A percentile compares a stretch with the other conserved stretches of the same genome.
Conservation (phyloP, 2,113 vertebrate species). For the Holacanthus passer region DNA sequence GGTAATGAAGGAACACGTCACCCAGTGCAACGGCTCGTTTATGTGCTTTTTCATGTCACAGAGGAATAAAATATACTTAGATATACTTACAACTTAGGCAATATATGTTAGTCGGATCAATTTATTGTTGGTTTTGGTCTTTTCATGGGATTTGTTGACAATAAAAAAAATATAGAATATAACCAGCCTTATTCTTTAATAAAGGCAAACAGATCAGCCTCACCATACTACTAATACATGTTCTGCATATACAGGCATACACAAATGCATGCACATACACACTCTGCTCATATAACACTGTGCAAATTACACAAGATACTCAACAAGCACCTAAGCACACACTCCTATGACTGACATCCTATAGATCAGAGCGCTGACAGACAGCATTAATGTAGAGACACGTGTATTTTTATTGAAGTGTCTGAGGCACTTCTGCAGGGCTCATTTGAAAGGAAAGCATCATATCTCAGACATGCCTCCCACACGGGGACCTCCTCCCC, state of each 20-base stretch:
- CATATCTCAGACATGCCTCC: conserved; percentile 26
- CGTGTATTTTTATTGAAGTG: conserved; percentile 29
- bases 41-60: not conserved
- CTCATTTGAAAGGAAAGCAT: conserved; percentile 56
- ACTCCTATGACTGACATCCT: conserved; percentile 22
- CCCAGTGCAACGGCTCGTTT: not conserved
- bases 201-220: not conserved
- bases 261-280: not conserved
- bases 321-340: not conserved
- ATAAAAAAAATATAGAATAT: not conserved
- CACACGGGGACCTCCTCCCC: conserved; percentile 3
- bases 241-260: not conserved
- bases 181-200: not conserved
- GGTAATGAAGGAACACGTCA: not conserved
- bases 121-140: not conserved
- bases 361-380: conserved; percentile 50
- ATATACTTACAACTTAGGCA: not conserved
- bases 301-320: not conserved
- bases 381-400: conserved; percentile 36
- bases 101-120: not conserved
- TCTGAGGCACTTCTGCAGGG: conserved; percentile 23
- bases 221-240: not conserved
- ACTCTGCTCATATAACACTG: not conserved
- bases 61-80: not conserved
- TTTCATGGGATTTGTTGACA: not conserved